Percentiles rank a stretch among this genome's conserved stretches.
These are phyloP conservation scores for Sparus aurata DNA, from an alignment of 2,797 vertebrate genomes.

Conservation along the genomic window DNA sequence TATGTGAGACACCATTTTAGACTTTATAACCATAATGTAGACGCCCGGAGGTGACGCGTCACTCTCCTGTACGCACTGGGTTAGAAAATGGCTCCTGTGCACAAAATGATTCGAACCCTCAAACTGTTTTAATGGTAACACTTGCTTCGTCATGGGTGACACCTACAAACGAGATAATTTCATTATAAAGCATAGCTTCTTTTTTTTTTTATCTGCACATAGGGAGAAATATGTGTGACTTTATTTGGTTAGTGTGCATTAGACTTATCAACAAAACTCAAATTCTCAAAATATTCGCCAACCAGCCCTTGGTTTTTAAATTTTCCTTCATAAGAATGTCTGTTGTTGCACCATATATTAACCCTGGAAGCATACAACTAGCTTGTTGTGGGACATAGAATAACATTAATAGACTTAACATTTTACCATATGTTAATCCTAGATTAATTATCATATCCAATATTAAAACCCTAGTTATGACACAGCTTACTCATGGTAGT, in stretches of 20 bases:
- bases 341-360: background rate
- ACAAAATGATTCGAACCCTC: conserved; percentile 68
- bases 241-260: no score
- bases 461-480: background rate
- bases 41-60: conserved; percentile 31
- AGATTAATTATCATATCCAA: background rate
- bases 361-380: background rate
- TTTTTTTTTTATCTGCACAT: background rate
- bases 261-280: background rate
- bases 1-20: background rate
- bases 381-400: background rate
- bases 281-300: no score
- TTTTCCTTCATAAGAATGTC: background rate
- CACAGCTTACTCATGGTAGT: background rate
- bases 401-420: background rate
- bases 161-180: background rate
- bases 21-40: conserved; percentile 12
- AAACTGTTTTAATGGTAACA: background rate
- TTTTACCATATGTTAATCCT: background rate
- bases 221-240: background rate
- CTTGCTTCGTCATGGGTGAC: no score
- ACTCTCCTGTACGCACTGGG: conserved; percentile 5
- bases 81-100: conserved; percentile 72
- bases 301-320: background rate
- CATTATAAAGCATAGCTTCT: no score